Base-by-base conservation (phyloP, 1,140 invertebrate genomes). In the Portunus trituberculatus region DNA sequence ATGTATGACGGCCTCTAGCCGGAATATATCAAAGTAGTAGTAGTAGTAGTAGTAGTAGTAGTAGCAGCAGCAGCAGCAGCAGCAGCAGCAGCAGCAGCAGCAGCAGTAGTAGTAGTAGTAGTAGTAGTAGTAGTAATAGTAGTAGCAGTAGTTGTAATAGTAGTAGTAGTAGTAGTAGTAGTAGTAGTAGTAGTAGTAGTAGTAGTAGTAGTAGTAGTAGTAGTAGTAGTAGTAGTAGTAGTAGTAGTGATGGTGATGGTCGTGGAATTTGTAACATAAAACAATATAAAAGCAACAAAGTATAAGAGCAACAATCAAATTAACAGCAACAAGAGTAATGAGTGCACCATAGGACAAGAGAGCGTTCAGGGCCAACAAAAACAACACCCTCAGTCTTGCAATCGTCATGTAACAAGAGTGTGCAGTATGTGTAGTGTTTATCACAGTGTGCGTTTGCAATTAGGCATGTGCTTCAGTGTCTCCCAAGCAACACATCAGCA, bases 21-120 rank as follows among this genome's bases (percentile, higher is more conserved):
- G n/a, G 12, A 76, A 25, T 20, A 7, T n/a, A 76, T 76, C 25
- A n/a, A 7, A n/a, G 20, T 76, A 76, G 67, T 76, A 76, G 67
- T 76, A 76, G 67, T 76, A 46, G 28, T 45, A 39, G 48, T 89
- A 16, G 48, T 89, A 16, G 48, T 89, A 89, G 28, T 45, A 46
- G 48, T 46, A 90, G 48, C 25, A 90, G 48, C 48, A 90, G 32
- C 48, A 48, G 48, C n/a, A 90, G 32, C 48, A 90, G 28, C 48
- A 90, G 48, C 45, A 89, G 87, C 10, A 67, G 52, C 14, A 31
- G 7, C 32, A 28, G 28, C 7, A 92, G 16, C 39, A 82, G 29
- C 39, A 67, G 45, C 39, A 82, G 48, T 83, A 39, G n/a, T 84
- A 4, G 20, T 32, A 0, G 3, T 92, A 25, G 31, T 39, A n/a